phyloP scores from a whole-genome alignment of 2,888 invertebrate species.

The Spatulosminthurus flaviceps region DNA sequence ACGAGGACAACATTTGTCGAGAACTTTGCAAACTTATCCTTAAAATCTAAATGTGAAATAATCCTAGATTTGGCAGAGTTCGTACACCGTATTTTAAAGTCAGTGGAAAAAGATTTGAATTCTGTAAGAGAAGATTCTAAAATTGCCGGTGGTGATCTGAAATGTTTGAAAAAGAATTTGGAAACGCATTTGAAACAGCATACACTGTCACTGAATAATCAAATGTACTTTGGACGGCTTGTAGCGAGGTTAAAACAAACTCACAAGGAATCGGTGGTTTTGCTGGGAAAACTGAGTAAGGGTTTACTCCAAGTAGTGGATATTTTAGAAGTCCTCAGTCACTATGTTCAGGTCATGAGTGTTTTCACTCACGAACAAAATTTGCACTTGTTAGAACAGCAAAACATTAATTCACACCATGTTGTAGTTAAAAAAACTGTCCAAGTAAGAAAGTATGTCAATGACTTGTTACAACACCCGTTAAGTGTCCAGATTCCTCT shows the following conservation, averaged over 20 bases:
- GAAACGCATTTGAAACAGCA: conserved; percentile 17
- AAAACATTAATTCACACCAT: too few relatives aligned
- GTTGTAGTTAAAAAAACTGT: too few relatives aligned
- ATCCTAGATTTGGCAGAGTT: not conserved
- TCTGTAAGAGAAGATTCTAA: not conserved
- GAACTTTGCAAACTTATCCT: conserved; percentile 25
- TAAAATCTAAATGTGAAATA: not conserved
- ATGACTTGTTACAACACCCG: too few relatives aligned
- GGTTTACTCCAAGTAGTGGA: too few relatives aligned
- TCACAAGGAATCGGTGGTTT: not conserved
- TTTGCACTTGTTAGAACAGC: too few relatives aligned
- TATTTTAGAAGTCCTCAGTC: too few relatives aligned
- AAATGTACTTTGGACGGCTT: conserved; percentile 4
- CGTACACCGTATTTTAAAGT: not conserved
- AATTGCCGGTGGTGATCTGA: not conserved
- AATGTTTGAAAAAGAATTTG: conserved; percentile 10
- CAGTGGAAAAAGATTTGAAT: not conserved
- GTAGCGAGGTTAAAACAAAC: not conserved
- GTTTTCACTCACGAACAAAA: too few relatives aligned
- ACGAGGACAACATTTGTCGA: not conserved
- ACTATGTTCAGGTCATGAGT: too few relatives aligned
- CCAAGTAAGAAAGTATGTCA: too few relatives aligned
- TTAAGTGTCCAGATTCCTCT: too few relatives aligned
- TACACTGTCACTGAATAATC: not conserved
- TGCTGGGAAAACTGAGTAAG: too few relatives aligned